phyloP scores from a whole-genome alignment of 2,797 vertebrate species.

The Trachurus trachurus region DNA sequence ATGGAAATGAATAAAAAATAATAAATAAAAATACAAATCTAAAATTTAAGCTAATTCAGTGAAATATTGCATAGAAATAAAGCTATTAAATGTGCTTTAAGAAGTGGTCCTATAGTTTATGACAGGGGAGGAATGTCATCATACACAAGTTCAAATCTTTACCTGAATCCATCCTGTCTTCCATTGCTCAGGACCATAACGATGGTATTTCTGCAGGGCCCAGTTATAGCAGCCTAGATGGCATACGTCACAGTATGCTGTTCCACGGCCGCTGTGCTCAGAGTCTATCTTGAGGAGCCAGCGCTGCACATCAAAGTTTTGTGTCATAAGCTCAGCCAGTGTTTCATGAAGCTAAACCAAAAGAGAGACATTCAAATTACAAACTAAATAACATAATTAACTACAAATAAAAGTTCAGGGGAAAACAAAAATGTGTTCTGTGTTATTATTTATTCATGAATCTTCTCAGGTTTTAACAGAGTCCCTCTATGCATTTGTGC shows the following conservation, averaged over 20 bases:
- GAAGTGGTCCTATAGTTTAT: constrained; percentile 34
- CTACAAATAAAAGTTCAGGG: not conserved
- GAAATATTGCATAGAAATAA: constrained; percentile 42
- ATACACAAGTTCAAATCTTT: constrained; percentile 51
- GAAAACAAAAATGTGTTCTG: not conserved
- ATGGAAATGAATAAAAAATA: constrained; percentile 31
- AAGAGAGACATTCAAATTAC: constrained; percentile 21
- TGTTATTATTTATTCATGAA: not conserved
- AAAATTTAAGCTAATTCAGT: constrained; percentile 53
- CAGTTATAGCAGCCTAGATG: constrained; percentile 85
- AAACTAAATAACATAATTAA: constrained; percentile 16
- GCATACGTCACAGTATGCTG: constrained; percentile 88
- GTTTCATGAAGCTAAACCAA: constrained; percentile 84
- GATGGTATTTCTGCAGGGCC: constrained; percentile 78
- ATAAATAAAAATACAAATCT: constrained; percentile 31
- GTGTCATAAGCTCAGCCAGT: constrained; percentile 85
- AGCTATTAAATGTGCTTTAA: constrained; percentile 28
- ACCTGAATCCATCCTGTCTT: constrained; percentile 85
- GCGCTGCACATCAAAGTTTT: constrained; percentile 85
- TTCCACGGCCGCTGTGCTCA: constrained; percentile 85
- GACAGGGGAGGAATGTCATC: not conserved
- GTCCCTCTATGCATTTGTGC: constrained; percentile 1
- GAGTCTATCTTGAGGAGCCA: constrained; percentile 92
- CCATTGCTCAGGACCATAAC: constrained; percentile 77
- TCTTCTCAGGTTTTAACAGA: not conserved